Evolutionary conservation across 1,140 invertebrate genomes (phyloP), one percentile per base, ranked within the genome.

Genomic region (Ceratoteleas bidentatus): DNA sequence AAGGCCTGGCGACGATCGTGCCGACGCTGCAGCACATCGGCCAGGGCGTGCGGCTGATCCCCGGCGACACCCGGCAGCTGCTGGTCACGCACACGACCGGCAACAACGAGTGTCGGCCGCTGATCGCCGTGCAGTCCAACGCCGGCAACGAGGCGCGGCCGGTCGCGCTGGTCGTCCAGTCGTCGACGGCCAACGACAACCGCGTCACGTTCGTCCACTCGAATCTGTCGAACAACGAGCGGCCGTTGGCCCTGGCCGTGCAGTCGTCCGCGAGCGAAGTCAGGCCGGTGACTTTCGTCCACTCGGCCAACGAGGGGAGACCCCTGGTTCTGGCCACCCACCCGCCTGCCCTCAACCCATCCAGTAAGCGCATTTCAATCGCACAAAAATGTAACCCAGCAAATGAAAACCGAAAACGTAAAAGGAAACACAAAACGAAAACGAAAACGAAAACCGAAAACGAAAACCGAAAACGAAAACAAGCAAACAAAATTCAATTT

Each of bases 151-250:
- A 90, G 60, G 75, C 90, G 72, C 90, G 91, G 70, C 89, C 91
- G 7, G 88, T 91, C 16, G 90, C 91, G 13, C 66, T 92, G 57
- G 91, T 92, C 49, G 89, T 92, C 73, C 90, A 90, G 70, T 90
- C 91, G 38, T 90, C 90, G 15, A 84, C 87, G 53, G 85, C 91
- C 16, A 92, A 88, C 81, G 91, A 92, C 61, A 91, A 91, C 66
- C 83, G 91, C 16, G 90, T 92, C n/a, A 92, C 91, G 34, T 88
- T 91, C 53, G 88, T 91, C 15, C 90, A 91, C 84, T 91, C 90
- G 64, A 89, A 89, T 87, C 74, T 91, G 36, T 90, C 89, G 13
- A 91, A 88, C 79, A 90, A 87, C 70, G 90, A 91, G 33, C 87
- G 90, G 75, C 90, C 90, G 15, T 78, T 91, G 47, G 89, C 90